A percentile compares a stretch with the other conserved stretches of the same genome.
These are phyloP conservation scores for Aphelenchoides besseyi DNA, from an alignment of 1,140 invertebrate species.

Conservation along the genomic window DNA sequence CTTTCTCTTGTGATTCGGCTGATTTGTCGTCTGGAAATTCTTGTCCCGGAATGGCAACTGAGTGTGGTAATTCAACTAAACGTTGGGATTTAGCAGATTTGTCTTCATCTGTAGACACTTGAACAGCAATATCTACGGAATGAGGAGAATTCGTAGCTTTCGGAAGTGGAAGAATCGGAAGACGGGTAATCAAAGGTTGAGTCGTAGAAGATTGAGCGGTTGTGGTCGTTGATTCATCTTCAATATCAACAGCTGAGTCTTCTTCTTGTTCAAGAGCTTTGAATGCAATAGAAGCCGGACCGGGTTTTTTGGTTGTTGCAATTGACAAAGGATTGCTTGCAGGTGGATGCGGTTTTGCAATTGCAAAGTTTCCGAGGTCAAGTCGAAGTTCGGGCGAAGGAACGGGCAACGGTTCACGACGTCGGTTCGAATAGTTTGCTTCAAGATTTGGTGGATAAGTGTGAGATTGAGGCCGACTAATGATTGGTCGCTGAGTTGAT, in stretches of 20 bases:
- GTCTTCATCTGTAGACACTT: background rate
- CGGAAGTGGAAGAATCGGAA: background rate
- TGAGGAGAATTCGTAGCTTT: background rate
- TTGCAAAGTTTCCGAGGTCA: background rate
- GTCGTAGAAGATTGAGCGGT: background rate
- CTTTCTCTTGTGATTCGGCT: constrained; percentile 5
- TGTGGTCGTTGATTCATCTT: constrained; percentile 7
- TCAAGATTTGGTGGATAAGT: constrained; percentile 10
- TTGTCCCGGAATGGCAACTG: background rate
- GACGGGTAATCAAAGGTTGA: background rate
- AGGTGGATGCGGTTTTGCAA: background rate
- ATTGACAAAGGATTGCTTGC: background rate
- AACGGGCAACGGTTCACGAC: background rate
- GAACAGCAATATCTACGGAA: background rate
- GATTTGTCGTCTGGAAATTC: constrained; percentile 10
- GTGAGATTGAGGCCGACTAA: background rate
- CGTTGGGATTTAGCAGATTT: background rate
- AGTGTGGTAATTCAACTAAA: background rate
- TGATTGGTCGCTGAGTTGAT: background rate
- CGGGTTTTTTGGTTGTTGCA: background rate
- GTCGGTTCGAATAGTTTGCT: background rate
- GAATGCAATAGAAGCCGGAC: background rate
- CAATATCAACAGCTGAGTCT: background rate
- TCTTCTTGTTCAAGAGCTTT: background rate
- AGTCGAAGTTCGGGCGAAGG: background rate